These are phyloP conservation scores for Platysteira castanea DNA, from an alignment of 2,113 vertebrate species.

Conservation along the genomic window DNA sequence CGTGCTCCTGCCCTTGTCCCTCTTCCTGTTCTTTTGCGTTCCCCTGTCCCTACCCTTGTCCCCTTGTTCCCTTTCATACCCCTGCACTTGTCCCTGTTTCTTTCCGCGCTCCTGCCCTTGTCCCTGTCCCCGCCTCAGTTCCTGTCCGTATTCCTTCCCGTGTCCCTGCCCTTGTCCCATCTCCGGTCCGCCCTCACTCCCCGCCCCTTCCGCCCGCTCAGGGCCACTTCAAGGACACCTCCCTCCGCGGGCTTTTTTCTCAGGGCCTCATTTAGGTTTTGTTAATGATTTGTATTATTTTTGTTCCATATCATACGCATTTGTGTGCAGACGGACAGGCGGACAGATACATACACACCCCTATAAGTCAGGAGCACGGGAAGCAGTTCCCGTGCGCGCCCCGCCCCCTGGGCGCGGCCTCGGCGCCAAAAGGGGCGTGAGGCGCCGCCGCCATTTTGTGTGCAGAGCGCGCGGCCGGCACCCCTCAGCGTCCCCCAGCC, in stretches of 20 bases:
- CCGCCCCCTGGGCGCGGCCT: not conserved
- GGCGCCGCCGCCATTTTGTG: slow-evolving; percentile 70
- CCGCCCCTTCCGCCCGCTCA: not conserved
- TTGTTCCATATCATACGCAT: fast-evolving
- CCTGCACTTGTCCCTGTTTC: too few species aligned
- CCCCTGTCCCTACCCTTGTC: not conserved
- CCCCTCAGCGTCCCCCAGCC: not conserved
- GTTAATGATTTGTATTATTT: not conserved
- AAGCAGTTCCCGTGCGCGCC: not conserved
- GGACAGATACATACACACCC: fast-evolving
- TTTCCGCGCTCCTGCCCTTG: not conserved
- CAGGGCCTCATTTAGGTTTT: not conserved
- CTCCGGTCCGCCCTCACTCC: too few species aligned
- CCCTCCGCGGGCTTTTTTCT: fast-evolving
- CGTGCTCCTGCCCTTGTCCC: not conserved
- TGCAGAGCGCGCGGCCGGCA: not conserved
- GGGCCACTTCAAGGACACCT: not conserved
- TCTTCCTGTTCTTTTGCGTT: too few species aligned
- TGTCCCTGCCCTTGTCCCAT: not conserved
- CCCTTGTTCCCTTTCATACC: not conserved
- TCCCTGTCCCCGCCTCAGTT: too few species aligned
- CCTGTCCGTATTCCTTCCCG: not conserved
- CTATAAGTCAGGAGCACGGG: fast-evolving
- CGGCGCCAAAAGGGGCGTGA: slow-evolving; percentile 13
- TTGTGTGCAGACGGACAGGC: fast-evolving